Base-by-base conservation (phyloP, 2,888 invertebrate species). In the Ormyrus labotus region DNA sequence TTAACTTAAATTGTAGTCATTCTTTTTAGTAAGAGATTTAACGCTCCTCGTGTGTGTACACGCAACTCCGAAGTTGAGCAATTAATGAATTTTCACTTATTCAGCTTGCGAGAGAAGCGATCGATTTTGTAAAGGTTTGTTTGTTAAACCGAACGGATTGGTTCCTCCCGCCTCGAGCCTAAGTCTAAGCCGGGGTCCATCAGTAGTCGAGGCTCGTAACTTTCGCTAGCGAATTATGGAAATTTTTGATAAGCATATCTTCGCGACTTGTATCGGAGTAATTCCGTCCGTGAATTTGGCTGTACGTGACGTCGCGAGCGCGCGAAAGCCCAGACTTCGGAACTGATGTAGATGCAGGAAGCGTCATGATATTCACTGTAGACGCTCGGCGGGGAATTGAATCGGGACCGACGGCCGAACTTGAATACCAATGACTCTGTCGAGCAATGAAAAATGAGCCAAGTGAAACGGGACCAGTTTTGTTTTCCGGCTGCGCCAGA, bases 391-490 rank as follows among this genome's bases (percentile, higher is more conserved):
- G 58, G 60, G 60, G 53, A 34, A 77, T 78, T 73, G 50, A 68
- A 72, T 79, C 47, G 63, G 55, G 68, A 60, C 53, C 70, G 55
- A 61, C 19, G 73, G n/a, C 65, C n/a, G 68, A 53, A 63, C 75
- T 75, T 70, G 75, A 80, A 80, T 71, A 61, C 67, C 80, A 80
- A 80, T 76, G 70, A 70, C 75, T 80, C 55, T 34, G 65, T 57
- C 78, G 60, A 67, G 50, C 75, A 71, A 80, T 82, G 77, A 79
- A 78, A 79, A 81, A 77, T 79, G 78, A 76, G 45, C 67, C 53
- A 55, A 68, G 70, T 60, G 64, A 78, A 74, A 60, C 48, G 55
- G 34, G 67, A 63, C 48, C 48, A 63, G 57, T 68, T 63, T 55
- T 45, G 51, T 71, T 65, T 64, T 65, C 7, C 13, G 13, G n/a